phyloP scores from a whole-genome alignment of 2,797 vertebrate species.

The Potorous gilbertii region DNA sequence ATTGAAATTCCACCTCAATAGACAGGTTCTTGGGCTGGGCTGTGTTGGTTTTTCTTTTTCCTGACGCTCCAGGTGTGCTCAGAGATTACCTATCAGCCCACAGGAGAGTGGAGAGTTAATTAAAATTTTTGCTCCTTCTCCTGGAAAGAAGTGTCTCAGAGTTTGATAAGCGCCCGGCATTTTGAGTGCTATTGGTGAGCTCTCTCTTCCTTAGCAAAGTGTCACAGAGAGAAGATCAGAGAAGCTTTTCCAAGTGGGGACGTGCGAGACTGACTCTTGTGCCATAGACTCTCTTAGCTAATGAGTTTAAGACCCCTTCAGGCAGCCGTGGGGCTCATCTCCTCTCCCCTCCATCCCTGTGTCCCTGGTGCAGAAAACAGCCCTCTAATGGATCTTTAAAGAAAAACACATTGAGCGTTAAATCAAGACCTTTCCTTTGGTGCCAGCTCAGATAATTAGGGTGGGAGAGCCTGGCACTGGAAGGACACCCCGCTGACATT shows the following conservation, averaged over 20 bases:
- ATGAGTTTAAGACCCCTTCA: slow-evolving; percentile 67
- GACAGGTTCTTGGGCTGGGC: slow-evolving; percentile 55
- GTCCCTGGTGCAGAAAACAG: slow-evolving; percentile 46
- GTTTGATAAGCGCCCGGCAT: slow-evolving; percentile 74
- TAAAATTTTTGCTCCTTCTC: slow-evolving; percentile 83
- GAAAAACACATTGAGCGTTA: slow-evolving; percentile 44
- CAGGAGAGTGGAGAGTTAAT: slow-evolving; percentile 84
- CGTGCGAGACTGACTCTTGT: slow-evolving; percentile 56
- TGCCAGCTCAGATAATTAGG: neutral
- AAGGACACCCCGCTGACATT: neutral
- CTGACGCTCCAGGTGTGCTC: slow-evolving; percentile 84
- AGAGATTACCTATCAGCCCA: slow-evolving; percentile 82
- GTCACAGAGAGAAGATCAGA: slow-evolving; percentile 74
- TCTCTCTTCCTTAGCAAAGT: slow-evolving; percentile 70
- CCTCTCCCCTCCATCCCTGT: slow-evolving; percentile 55
- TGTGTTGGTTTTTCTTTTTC: slow-evolving; percentile 44
- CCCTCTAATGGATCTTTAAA: slow-evolving; percentile 50
- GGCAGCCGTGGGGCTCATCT: slow-evolving; percentile 41
- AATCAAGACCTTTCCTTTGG: neutral
- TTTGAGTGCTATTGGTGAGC: slow-evolving; percentile 54
- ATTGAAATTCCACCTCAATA: slow-evolving; percentile 75
- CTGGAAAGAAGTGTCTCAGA: slow-evolving; percentile 78
- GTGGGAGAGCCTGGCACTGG: neutral
- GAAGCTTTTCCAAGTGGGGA: slow-evolving; percentile 30
- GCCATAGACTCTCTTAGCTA: slow-evolving; percentile 59